Percentiles rank a stretch among this genome's conserved stretches.
Evolutionary conservation across 2,113 vertebrate species (phyloP).

Genomic region (Cacatua alba): DNA sequence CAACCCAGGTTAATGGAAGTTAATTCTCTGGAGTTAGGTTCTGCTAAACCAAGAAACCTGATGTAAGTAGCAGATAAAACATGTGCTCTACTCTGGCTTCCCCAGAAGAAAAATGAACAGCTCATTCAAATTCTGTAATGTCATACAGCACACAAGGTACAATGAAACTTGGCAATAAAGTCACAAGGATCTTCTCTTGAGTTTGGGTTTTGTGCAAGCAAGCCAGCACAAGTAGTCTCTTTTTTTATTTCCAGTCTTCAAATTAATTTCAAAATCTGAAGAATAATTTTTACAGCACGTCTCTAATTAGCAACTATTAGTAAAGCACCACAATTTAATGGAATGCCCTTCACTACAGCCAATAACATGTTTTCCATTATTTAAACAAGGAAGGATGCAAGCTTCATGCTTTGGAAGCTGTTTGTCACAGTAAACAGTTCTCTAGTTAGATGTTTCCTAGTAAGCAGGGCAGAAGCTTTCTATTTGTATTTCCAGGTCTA

Average conservation of each 20-base stretch:
- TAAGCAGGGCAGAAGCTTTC: conserved; percentile 71
- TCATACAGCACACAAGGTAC: background rate
- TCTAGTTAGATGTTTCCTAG: conserved; percentile 58
- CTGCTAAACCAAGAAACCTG: background rate
- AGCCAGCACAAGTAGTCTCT: conserved; percentile 20
- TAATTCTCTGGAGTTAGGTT: background rate
- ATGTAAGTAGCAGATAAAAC: background rate
- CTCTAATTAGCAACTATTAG: conserved; percentile 67
- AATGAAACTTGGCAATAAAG: background rate
- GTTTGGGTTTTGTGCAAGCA: conserved; percentile 9
- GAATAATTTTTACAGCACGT: conserved; percentile 16
- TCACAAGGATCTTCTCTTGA: background rate
- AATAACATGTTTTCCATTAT: conserved; percentile 44
- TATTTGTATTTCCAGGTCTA: conserved; percentile 58
- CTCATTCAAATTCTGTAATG: background rate
- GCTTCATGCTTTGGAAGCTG: conserved; percentile 76
- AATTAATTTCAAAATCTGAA: conserved; percentile 35
- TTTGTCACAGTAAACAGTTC: conserved; percentile 49
- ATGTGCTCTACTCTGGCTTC: background rate
- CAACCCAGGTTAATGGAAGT: background rate
- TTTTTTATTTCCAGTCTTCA: conserved; percentile 20
- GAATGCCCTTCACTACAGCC: conserved; percentile 38
- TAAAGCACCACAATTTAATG: conserved; percentile 55
- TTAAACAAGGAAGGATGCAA: conserved; percentile 60
- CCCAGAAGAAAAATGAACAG: background rate